Base-by-base conservation (phyloP, 2,888 invertebrate genomes). In the Callyntrura sp. region DNA sequence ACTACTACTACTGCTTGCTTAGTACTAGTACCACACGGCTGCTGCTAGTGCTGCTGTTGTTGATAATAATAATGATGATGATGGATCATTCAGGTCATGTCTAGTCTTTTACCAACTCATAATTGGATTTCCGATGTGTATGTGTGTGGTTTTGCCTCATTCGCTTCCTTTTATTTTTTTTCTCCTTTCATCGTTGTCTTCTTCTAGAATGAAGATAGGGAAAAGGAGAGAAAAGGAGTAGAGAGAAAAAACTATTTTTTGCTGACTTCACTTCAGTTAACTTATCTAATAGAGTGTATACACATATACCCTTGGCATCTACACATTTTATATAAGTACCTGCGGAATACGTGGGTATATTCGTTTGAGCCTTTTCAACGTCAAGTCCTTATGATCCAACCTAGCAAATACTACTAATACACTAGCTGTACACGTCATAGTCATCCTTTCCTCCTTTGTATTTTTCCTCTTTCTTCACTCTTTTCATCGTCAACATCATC, bases 61-160 rank as follows among this genome's bases (percentile, higher is more conserved):
- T 87, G 87, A 55, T 87, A 62, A 82, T 68, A 70, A 85, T 91
- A 85, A 88, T 88, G 87, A 87, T 81, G 87, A 91, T 90, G 88
- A 90, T 90, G 85, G 92, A 92, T 91, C 91, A 92, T 93, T 91
- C 92, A 91, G 92, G 93, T 93, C 92, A 92, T 92, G 92, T 90
- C 90, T 90, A 91, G 90, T 83, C 92, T 91, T 92, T 93, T 92
- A 91, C 92, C 91, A 89, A 91, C 87, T 92, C 92, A 92, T 93
- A 93, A 93, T 93, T 93, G 93, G 93, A 93, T 93, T 93, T 93
- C 91, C 86, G 86, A 86, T 86, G 86, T 82, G 79, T 78, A 55
- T 57, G 79, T 45, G 78, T 57, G 76, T 62, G 86, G 79, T 86
- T 82, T 62, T 79, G 20, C 68, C 78, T 65, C 51, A 28, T 57